phyloP scores from a whole-genome alignment of 92 coral and sea anemone genomes.

The Zoanthus solanderi region DNA sequence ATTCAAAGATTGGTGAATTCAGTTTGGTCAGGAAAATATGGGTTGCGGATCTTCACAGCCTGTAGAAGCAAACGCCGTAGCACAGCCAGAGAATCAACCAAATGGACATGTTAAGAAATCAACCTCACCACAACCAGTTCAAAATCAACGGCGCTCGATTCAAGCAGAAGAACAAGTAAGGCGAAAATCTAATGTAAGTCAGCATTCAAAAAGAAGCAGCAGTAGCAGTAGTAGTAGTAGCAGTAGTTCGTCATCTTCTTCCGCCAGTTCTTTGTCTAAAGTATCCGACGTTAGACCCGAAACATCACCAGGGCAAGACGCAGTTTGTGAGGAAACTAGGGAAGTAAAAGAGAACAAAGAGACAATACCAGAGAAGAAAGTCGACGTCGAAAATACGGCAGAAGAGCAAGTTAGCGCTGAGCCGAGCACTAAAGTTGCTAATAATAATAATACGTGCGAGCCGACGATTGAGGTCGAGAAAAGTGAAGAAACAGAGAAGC shows the following conservation, averaged over 20 bases:
- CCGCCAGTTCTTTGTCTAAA: slow-evolving; percentile 11
- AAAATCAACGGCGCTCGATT: neutral
- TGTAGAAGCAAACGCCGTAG: slow-evolving; percentile 38
- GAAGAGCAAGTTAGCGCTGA: slow-evolving; percentile 37
- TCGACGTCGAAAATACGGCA: slow-evolving; percentile 22
- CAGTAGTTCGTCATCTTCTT: slow-evolving; percentile 15
- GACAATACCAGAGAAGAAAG: neutral
- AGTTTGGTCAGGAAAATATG: slow-evolving; percentile 36
- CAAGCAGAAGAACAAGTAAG: slow-evolving; percentile 25
- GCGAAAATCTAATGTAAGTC: slow-evolving; percentile 5
- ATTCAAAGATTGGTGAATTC: neutral
- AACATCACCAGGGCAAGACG: slow-evolving; percentile 33
- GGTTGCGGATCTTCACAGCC: slow-evolving; percentile 79
- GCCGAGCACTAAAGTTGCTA: slow-evolving; percentile 15
- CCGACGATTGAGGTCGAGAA: slow-evolving; percentile 26
- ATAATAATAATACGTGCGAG: slow-evolving; percentile 3
- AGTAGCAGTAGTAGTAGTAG: neutral
- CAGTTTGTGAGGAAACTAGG: slow-evolving; percentile 23
- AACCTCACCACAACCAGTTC: slow-evolving; percentile 43
- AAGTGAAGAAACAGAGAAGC: slow-evolving; percentile 69
- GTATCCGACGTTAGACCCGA: slow-evolving; percentile 11
- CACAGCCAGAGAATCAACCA: slow-evolving; percentile 5
- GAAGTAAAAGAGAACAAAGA: neutral
- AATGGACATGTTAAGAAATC: slow-evolving; percentile 78
- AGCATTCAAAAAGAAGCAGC: neutral